These are phyloP conservation scores for Ophiothrix spiculata DNA, from an alignment of 35 echinoderm and acorn worm genomes.

Conservation along the genomic window DNA sequence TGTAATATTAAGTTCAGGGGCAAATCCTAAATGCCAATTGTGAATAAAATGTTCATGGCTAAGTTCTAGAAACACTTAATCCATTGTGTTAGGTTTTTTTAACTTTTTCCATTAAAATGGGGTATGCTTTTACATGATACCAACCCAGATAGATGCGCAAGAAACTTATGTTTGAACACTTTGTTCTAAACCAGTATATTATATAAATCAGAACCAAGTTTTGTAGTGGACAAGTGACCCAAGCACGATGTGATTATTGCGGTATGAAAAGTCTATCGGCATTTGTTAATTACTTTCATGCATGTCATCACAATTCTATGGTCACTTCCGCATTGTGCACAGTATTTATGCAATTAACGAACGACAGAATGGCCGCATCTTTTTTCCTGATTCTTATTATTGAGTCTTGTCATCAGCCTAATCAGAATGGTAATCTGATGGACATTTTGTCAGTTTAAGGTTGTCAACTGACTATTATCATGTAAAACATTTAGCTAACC, in stretches of 20 bases:
- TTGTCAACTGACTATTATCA: not conserved
- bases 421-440: not conserved
- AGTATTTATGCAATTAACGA: not conserved
- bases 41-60: no score
- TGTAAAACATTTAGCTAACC: not conserved
- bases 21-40: no score
- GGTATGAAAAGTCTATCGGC: not conserved
- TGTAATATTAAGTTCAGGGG: no score
- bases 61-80: no score
- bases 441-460: not conserved
- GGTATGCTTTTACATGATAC: no score
- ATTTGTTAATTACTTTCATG: constrained; percentile 3
- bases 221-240: not conserved
- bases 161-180: no score
- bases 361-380: not conserved
- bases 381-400: not conserved
- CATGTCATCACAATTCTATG: not conserved
- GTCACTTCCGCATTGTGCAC: not conserved
- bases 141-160: no score
- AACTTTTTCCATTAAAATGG: no score
- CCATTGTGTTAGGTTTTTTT: no score
- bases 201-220: not conserved
- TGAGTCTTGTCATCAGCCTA: not conserved
- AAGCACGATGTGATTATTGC: not conserved
- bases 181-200: no score